Evolutionary conservation across 2,797 vertebrate genomes (phyloP).

Genomic region (Hoplostethus mediterraneus): DNA sequence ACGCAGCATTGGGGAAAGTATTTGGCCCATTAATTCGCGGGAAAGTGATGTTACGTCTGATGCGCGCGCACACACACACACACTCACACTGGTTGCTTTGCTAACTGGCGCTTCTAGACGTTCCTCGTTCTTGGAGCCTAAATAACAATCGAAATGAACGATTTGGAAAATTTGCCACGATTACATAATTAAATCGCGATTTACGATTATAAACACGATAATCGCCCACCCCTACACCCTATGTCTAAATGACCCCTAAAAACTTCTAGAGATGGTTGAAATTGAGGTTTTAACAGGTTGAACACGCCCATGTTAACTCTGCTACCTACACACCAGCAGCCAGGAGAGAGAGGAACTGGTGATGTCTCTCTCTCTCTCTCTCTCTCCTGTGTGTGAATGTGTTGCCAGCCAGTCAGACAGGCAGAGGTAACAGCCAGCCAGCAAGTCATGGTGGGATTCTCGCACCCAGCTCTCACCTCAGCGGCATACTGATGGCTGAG

Average conservation of each 20-base stretch:
- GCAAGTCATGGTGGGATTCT: slow-evolving; percentile 47
- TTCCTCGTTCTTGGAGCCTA: too few species aligned
- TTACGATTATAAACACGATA: too few species aligned
- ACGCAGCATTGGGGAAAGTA: too few species aligned
- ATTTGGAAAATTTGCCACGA: too few species aligned
- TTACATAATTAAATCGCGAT: too few species aligned
- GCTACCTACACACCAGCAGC: slow-evolving; percentile 8
- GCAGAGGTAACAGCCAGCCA: slow-evolving; percentile 59
- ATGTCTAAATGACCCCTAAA: slow-evolving; percentile 43
- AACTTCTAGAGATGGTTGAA: slow-evolving; percentile 25
- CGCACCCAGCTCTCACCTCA: slow-evolving; percentile 60
- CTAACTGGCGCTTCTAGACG: too few species aligned
- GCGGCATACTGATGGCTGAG: slow-evolving; percentile 62
- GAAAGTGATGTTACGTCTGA: too few species aligned
- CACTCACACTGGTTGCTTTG: too few species aligned
- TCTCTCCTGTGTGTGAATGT: slow-evolving; percentile 48
- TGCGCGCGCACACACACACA: too few species aligned
- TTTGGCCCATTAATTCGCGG: too few species aligned
- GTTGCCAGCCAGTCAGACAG: slow-evolving; percentile 45
- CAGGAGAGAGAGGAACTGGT: slow-evolving; percentile 5
- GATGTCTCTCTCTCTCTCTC: slow-evolving; percentile 25
- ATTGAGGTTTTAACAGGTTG: slow-evolving; percentile 33
- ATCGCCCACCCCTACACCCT: too few species aligned
- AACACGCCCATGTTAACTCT: slow-evolving; percentile 16
- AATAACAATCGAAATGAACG: too few species aligned